Evolutionary conservation across 64 coral and sea anemone genomes (phyloP).

Genomic region (Platygyra sinensis): DNA sequence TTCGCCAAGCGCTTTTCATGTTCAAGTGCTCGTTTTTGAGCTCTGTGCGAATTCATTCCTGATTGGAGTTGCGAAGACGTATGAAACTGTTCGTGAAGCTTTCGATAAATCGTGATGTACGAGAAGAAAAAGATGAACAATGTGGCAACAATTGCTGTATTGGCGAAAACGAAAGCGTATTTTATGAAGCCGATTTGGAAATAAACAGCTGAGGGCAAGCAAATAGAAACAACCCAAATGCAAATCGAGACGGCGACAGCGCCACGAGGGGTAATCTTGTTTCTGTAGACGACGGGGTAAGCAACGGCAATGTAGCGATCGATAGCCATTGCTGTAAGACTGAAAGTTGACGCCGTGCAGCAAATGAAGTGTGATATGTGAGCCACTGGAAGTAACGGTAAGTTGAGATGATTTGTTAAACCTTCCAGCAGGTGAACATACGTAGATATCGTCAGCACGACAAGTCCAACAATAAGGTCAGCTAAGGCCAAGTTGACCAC

Average conservation of each 20-base stretch:
- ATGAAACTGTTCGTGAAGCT: not conserved
- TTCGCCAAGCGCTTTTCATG: conserved; percentile 65
- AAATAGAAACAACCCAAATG: conserved; percentile 74
- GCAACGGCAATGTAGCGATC: conserved; percentile 84
- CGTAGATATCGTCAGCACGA: conserved; percentile 55
- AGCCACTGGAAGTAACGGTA: not conserved
- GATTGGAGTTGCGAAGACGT: not conserved
- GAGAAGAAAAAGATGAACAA: conserved; percentile 70
- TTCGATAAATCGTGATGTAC: conserved; percentile 48
- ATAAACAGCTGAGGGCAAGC: conserved; percentile 43
- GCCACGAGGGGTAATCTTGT: conserved; percentile 27
- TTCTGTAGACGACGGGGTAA: conserved; percentile 54
- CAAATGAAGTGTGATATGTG: conserved; percentile 63
- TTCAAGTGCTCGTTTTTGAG: not conserved
- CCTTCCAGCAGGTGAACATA: conserved; percentile 62
- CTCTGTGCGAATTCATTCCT: not conserved
- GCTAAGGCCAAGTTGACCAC: conserved; percentile 70
- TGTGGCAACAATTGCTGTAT: conserved; percentile 62
- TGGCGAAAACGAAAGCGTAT: conserved; percentile 87
- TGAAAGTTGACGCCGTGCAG: conserved; percentile 52
- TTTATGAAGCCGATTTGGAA: conserved; percentile 78
- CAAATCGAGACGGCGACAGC: not conserved
- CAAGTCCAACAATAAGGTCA: conserved; percentile 64
- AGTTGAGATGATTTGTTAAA: not conserved
- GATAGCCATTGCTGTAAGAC: conserved; percentile 68